Evolutionary conservation across 2,888 invertebrate genomes (phyloP).

Genomic region (Melangyna quadrimaculata): DNA sequence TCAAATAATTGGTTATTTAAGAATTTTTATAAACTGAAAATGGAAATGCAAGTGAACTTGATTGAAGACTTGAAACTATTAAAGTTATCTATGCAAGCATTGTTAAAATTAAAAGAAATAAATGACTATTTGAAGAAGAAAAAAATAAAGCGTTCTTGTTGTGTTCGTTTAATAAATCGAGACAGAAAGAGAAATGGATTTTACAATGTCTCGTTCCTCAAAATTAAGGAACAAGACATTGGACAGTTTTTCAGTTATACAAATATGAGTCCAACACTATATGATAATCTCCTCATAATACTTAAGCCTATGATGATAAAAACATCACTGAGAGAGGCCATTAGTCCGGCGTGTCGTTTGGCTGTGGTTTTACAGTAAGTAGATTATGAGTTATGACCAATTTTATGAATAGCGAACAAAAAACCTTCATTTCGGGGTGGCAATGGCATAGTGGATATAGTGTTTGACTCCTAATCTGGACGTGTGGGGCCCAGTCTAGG

Average conservation of each 20-base stretch:
- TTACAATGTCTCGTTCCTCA: neutral
- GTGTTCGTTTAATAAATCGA: conserved; percentile 13
- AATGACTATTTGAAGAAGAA: neutral
- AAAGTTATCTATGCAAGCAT: neutral
- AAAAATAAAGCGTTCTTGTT: conserved; percentile 19
- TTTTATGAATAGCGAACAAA: too few relatives aligned
- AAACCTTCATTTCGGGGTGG: too few relatives aligned
- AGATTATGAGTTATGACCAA: too few relatives aligned
- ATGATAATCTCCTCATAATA: neutral
- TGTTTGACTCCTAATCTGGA: too few relatives aligned
- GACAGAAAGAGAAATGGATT: neutral
- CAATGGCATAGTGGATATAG: too few relatives aligned
- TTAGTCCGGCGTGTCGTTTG: conserved; percentile 15
- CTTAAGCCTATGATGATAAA: neutral
- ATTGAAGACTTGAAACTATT: neutral
- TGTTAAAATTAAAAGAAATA: neutral
- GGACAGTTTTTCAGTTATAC: conserved; percentile 11
- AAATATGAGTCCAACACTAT: neutral
- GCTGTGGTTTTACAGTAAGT: neutral
- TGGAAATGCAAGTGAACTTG: too few relatives aligned
- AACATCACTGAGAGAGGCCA: neutral
- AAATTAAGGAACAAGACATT: neutral
- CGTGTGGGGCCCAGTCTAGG: too few relatives aligned
- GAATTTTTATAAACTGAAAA: too few relatives aligned
- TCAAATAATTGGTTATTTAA: too few relatives aligned